Conservation (phyloP, 2,113 vertebrate genomes). For the Pelobates fuscus region DNA sequence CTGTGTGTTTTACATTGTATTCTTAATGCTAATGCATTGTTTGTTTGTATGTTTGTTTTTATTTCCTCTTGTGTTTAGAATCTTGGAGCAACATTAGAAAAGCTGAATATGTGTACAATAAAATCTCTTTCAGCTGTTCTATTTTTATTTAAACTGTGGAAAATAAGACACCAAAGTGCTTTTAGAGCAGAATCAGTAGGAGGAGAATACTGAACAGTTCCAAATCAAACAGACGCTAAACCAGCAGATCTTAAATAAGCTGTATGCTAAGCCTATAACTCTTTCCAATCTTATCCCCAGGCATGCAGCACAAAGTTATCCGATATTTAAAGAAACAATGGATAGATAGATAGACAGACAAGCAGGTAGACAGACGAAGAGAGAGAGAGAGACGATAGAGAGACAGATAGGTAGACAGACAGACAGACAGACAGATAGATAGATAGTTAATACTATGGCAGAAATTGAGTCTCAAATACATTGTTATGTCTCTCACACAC, state of each 20-base stretch:
- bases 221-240: constrained; percentile 26
- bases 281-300: constrained; percentile 16
- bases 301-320: neutral
- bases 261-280: constrained; percentile 34
- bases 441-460: too few species aligned
- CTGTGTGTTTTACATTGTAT: too few species aligned
- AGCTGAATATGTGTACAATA: neutral
- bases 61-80: neutral
- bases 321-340: neutral
- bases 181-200: constrained; percentile 6
- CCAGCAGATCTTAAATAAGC: constrained; percentile 34
- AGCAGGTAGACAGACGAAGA: too few species aligned
- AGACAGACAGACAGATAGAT: too few species aligned
- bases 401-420: too few species aligned
- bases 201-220: constrained; percentile 12
- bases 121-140: neutral
- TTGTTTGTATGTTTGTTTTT: neutral
- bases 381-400: too few species aligned
- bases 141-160: neutral
- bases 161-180: constrained; percentile 6
- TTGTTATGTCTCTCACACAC: too few species aligned
- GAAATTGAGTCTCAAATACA: too few species aligned
- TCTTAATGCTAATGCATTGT: too few species aligned
- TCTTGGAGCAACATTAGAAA: neutral
- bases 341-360: too few species aligned